A percentile compares a stretch with the other conserved stretches of the same genome.
These are phyloP conservation scores for Syngnathus acus DNA, from an alignment of 2,797 vertebrate species.

Conservation along the genomic window DNA sequence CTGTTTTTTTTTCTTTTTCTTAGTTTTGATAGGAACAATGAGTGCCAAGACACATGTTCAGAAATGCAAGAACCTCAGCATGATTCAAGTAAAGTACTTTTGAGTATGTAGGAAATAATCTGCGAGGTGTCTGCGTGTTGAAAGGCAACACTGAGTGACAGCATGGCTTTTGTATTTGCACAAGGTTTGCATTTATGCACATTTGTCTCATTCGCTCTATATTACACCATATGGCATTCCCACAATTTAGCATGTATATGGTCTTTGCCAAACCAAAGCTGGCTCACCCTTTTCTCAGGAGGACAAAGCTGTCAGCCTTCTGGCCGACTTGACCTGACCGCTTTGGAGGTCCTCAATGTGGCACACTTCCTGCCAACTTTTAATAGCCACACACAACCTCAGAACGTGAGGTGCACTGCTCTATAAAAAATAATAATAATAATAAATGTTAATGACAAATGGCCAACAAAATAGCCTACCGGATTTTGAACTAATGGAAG, in stretches of 20 bases:
- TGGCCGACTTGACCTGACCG: constrained; percentile 54
- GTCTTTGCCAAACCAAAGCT: constrained; percentile 48
- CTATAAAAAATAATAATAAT: constrained; percentile 6
- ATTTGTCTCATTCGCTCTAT: constrained; percentile 9
- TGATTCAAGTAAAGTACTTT: constrained; percentile 5
- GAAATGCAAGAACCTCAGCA: neutral
- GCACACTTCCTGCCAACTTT: constrained; percentile 47
- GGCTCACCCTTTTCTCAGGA: constrained; percentile 57
- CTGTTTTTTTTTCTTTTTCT: constrained; percentile 1
- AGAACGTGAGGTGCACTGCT: constrained; percentile 30
- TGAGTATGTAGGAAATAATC: constrained; percentile 1
- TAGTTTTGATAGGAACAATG: neutral
- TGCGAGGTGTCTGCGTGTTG: neutral
- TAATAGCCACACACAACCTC: constrained; percentile 47
- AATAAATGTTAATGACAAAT: constrained; percentile 48
- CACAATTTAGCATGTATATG: constrained; percentile 12
- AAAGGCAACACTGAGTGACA: neutral
- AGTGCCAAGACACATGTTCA: neutral
- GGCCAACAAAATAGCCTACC: constrained; percentile 29
- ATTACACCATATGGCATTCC: constrained; percentile 24
- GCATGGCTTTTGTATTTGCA: constrained; percentile 2
- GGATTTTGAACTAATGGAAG: too few relatives aligned
- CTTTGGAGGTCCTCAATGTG: constrained; percentile 64
- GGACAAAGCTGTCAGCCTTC: constrained; percentile 54
- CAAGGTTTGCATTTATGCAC: constrained; percentile 12